Base-by-base conservation (phyloP, 2,888 invertebrate species). In the Drosophila meridionalis region DNA sequence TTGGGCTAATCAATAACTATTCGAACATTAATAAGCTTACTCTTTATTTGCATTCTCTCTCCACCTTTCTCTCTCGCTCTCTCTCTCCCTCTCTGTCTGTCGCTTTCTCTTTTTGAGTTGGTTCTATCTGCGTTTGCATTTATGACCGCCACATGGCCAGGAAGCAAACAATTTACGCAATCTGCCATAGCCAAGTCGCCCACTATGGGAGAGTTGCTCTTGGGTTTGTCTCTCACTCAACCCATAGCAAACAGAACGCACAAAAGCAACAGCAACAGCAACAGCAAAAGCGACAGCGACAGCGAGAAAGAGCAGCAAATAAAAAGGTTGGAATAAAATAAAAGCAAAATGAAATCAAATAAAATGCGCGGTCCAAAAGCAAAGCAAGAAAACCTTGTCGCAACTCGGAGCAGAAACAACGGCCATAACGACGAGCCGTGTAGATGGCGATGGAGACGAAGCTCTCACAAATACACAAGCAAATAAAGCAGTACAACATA, bases 121-220 rank as follows among this genome's bases (percentile, higher is more conserved):
- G 67, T 60, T 58, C 50, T 58, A 60, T 57, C 45, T 48, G 45
- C 66, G 63, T 62, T 62, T 75, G 76, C 60, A 67, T 63, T 62
- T 62, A 50, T 47, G 45, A 53, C 68, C 60, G 66, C 76, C 63
- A 52, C 76, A 58, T 62, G 78, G 81, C 66, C 87, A 83, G 89
- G 89, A 89, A 85, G 76, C 81, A 85, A 89, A 80, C 89, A 83
- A 87, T 89, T 90, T 83, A 85, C 81, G 78, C 81, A 90, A 88
- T 80, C 78, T 82, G 89, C 76, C 82, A 83, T 36, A 66, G 81
- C 78, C 75, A 68, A 70, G 69, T 68, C 66, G 52, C 64, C 69
- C 78, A 65, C 62, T 42, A 9, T 30, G 57, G 55, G 40, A 14
- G 36, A 14, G 38, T 42, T 64, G 64, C 45, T 48, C 65, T 38